Evolutionary conservation across 2,797 vertebrate genomes (phyloP).

Genomic region (Hyperoplus immaculatus): DNA sequence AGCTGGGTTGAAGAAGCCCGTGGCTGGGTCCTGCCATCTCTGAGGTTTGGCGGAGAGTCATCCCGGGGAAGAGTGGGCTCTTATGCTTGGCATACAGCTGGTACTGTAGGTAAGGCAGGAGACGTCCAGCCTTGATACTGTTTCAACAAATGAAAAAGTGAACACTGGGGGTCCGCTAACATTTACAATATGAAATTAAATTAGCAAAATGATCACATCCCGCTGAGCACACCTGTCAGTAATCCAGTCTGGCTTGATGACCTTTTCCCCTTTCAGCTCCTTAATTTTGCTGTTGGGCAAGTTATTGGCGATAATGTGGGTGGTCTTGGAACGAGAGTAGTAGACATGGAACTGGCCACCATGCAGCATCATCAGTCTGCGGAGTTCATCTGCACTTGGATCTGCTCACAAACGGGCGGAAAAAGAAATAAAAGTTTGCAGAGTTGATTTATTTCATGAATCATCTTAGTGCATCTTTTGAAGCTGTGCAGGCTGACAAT

Average conservation of each 20-base stretch:
- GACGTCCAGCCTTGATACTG: conserved; percentile 93
- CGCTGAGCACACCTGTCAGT: conserved; percentile 90
- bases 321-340: conserved; percentile 96
- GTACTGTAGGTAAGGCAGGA: conserved; percentile 92
- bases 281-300: conserved; percentile 96
- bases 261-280: conserved; percentile 94
- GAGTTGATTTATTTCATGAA: background rate
- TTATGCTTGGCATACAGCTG: conserved; percentile 96
- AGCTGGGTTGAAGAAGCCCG: conserved; percentile 36
- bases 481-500: background rate
- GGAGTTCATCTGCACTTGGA: conserved; percentile 95
- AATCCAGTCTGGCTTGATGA: conserved; percentile 97
- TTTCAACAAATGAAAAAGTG: conserved; percentile 52
- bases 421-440: background rate
- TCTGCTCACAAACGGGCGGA: conserved; percentile 80
- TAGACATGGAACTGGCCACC: conserved; percentile 96
- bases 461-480: background rate
- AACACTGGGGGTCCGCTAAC: background rate
- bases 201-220: background rate
- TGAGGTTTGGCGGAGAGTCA: conserved; percentile 57
- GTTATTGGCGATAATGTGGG: conserved; percentile 97
- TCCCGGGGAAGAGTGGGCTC: conserved; percentile 88
- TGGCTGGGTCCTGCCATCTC: conserved; percentile 87
- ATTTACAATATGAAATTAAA: background rate
- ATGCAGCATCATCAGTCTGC: conserved; percentile 96